Conservation (phyloP, 2,888 invertebrate species). For the Zygaena filipendulae region DNA sequence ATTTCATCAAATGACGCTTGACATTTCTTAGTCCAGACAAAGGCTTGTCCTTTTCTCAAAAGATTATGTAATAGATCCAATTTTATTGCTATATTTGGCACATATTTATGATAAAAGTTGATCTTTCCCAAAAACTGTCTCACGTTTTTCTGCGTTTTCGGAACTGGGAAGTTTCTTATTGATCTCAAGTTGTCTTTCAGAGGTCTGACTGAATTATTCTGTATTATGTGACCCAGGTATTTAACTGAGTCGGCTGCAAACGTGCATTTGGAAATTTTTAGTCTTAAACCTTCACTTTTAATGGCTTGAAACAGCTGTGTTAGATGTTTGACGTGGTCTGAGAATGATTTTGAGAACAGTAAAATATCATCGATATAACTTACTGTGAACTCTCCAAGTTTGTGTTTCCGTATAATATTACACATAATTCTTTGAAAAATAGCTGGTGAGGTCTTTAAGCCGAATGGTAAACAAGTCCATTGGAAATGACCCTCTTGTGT, state of each 20-base stretch:
- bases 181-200: no score
- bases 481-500: no score
- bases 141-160: constrained; percentile 13
- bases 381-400: constrained; percentile 7
- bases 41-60: constrained; percentile 17
- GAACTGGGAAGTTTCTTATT: constrained; percentile 14
- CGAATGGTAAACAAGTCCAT: no score
- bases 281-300: constrained; percentile 13
- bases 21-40: constrained; percentile 21
- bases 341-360: constrained; percentile 18
- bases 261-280: no score
- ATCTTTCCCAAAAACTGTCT: constrained; percentile 19
- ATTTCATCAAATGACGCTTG: constrained; percentile 26
- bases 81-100: constrained; percentile 17
- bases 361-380: constrained; percentile 16
- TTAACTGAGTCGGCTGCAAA: constrained; percentile 18
- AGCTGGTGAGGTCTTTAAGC: no score
- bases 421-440: no score
- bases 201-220: constrained; percentile 17
- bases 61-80: constrained; percentile 20
- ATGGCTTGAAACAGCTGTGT: constrained; percentile 13
- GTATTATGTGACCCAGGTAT: no score
- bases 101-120: constrained; percentile 17
- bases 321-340: constrained; percentile 18
- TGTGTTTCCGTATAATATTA: no score